Conservation (phyloP, 2,113 vertebrate genomes). For the Telmatochromis sp. region DNA sequence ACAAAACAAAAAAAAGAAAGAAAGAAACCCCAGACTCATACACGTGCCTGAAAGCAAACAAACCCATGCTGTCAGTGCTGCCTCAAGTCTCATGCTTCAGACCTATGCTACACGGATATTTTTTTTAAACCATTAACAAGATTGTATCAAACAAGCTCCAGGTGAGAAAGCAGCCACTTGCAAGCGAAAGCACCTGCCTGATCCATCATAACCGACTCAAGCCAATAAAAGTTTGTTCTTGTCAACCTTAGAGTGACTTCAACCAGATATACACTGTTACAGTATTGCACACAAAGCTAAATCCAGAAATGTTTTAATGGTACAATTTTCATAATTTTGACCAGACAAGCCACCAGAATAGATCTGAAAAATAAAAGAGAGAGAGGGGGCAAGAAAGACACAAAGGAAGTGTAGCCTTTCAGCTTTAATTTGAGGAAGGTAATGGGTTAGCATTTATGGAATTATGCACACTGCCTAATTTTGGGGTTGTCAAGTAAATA, state of each 20-base stretch:
- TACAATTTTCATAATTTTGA: neutral
- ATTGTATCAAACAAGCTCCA: neutral
- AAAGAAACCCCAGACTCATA: neutral
- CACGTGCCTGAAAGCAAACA: neutral
- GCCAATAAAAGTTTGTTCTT: neutral
- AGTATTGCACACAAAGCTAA: neutral
- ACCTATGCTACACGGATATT: neutral
- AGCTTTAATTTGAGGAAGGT: neutral
- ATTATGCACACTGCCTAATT: neutral
- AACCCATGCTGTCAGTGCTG: neutral
- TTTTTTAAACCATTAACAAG: neutral
- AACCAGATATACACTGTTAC: neutral
- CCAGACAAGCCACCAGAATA: neutral
- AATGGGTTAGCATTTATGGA: neutral
- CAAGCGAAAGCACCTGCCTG: neutral
- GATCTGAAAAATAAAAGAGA: neutral
- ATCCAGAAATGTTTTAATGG: neutral
- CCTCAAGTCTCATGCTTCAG: constrained; percentile 1
- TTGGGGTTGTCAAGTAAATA: neutral
- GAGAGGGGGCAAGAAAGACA: neutral
- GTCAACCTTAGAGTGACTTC: neutral
- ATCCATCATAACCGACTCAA: neutral
- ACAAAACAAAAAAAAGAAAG: neutral
- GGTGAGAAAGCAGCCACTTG: neutral
- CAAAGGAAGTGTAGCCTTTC: neutral